These are phyloP conservation scores for Alexandromys fortis DNA, from an alignment of 2,113 vertebrate species.

Conservation along the genomic window DNA sequence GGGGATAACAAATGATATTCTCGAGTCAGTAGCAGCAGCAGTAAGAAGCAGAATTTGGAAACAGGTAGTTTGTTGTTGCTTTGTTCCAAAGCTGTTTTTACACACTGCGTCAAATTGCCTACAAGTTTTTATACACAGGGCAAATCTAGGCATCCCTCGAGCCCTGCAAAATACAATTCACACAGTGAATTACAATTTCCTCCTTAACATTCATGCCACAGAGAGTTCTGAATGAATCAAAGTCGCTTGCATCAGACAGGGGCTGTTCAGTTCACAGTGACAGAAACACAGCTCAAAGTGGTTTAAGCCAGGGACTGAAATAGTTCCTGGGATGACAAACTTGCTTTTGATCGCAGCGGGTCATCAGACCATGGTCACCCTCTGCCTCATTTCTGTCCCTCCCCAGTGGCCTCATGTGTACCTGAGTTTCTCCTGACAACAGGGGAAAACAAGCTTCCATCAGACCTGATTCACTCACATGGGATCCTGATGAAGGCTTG, in stretches of 20 bases:
- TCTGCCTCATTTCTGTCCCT: not conserved
- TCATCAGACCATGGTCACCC: not conserved
- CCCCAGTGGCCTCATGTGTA: not conserved
- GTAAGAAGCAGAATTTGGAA: not conserved
- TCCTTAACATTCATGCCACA: not conserved
- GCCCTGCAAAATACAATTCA: not conserved
- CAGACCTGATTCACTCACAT: not conserved
- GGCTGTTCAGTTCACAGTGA: not conserved
- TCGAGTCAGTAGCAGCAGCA: not conserved
- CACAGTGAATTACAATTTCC: not conserved
- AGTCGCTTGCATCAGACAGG: not conserved
- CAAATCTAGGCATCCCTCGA: not conserved
- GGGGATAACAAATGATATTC: not conserved
- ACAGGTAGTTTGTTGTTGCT: not conserved
- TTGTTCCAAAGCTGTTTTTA: not conserved
- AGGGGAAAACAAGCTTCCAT: not conserved
- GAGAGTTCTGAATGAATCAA: not conserved
- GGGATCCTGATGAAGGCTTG: not conserved
- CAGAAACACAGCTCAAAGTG: not conserved
- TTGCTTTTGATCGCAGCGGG: not conserved
- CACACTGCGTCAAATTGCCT: not conserved
- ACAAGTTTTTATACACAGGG: not conserved
- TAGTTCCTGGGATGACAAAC: not conserved
- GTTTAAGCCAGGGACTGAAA: not conserved
- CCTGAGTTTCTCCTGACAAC: not conserved